Base-by-base conservation (phyloP, 2,113 vertebrate genomes). In the Colinus virginianus region DNA sequence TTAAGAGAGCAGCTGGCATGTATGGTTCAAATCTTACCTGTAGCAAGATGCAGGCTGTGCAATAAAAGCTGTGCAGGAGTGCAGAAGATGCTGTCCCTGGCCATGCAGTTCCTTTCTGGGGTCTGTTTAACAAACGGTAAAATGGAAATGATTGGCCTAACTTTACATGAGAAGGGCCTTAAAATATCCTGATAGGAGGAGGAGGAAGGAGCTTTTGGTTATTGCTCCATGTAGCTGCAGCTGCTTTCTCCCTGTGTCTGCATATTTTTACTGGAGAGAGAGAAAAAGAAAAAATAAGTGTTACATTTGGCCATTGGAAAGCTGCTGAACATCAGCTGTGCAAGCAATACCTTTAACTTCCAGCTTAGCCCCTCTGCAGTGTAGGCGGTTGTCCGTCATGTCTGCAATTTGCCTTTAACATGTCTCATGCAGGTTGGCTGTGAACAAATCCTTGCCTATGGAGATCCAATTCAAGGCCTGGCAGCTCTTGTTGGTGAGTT, bases 401-500 rank as follows among this genome's bases (percentile, higher is more conserved):
- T 71, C 62, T 90, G 48, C n/a, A 82, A 49, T 85, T 88, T 83
- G 15, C 40, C 46, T 69, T n/a, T 78, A 38, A 64, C 84, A 17
- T 92, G 25, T 95, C 79, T 88, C 48, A 55, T 78, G 11, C 89
- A 99, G 99, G 98, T 98, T 4, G 98, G 96, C 71, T 99, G 99
- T 88, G 96, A 98, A 21, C 97, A 88, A 48, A 98, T 99, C 95
- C 94, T 98, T 76, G 87, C 89, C 6, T 97, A 97, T 74, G 13
- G 71, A 12, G 97, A 98, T 56, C 95, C 97, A 13, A 67, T 99
- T 64, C 23, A 51, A 38, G 99, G 98, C 48, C 98, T 99, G 58
- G 96, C 98, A 64, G 96, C 98, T n/a, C 97, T 99, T 56, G 97
- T 98, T 46, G 99, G 99, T 99, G 90, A 94, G 97, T 95, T 59